Conservation (phyloP, 1,140 invertebrate genomes). For the Watersipora subatra region DNA sequence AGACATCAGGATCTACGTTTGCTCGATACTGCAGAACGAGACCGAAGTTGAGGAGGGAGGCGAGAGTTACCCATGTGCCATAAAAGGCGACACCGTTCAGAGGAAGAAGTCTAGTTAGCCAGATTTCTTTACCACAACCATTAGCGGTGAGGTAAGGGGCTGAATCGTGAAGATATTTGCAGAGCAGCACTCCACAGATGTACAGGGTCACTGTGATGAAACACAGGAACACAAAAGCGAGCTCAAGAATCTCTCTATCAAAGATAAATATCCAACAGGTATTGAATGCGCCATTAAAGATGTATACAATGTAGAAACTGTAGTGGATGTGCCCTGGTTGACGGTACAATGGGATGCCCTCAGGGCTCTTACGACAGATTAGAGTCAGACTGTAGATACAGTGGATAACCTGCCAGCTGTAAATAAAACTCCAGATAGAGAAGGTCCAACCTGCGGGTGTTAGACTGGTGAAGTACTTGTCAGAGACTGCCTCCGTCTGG, state of each 20-base stretch:
- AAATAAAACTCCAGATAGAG: constrained; percentile 14
- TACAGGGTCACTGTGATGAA: constrained; percentile 8
- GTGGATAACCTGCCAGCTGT: constrained; percentile 14
- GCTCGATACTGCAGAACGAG: constrained; percentile 15
- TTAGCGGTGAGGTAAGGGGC: neutral
- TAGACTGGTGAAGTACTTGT: constrained; percentile 15
- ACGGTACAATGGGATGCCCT: constrained; percentile 17
- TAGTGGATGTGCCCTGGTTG: constrained; percentile 15
- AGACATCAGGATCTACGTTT: constrained; percentile 6
- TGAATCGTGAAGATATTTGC: constrained; percentile 7
- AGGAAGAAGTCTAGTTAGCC: constrained; percentile 17
- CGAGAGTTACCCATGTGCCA: constrained; percentile 18
- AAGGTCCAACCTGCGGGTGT: constrained; percentile 14
- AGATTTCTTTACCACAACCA: constrained; percentile 8
- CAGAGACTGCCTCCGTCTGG: constrained; percentile 17
- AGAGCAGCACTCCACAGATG: constrained; percentile 9
- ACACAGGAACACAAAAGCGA: constrained; percentile 3
- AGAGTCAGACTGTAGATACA: constrained; percentile 12
- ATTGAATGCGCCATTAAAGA: constrained; percentile 11
- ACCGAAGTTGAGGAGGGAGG: constrained; percentile 18
- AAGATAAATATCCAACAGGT: constrained; percentile 26
- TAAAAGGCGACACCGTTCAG: constrained; percentile 25
- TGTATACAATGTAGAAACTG: constrained; percentile 11
- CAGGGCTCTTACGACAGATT: constrained; percentile 12
- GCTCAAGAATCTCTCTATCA: constrained; percentile 11